Evolutionary conservation across 2,888 invertebrate genomes (phyloP), one percentile per base, ranked within the genome.

Genomic region (Piscicola geometra): DNA sequence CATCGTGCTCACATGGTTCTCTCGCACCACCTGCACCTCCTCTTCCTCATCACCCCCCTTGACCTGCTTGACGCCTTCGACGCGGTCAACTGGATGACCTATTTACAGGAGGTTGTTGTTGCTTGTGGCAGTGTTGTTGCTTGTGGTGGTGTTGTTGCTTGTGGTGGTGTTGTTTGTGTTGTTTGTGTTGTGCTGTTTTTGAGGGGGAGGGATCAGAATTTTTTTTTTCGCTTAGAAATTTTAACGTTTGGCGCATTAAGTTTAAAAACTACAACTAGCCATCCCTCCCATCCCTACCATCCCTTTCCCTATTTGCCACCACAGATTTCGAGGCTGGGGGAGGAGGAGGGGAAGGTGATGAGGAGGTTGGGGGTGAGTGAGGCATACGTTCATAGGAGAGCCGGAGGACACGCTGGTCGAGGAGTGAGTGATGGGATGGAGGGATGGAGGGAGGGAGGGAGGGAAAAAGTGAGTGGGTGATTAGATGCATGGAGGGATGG

Each of bases 21-120:
- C 69, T 86, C 90, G 81, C 92, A 92, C 80, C 89, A 90, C 82
- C 88, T 94, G 52, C 97, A 98, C 86, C 87, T 98, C 30, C 86
- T 97, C 72, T 95, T 92, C 86, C 87, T 96, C 47, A 91, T 95
- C 75, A 91, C 93, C 30, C 92, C 93, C 21, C 90, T 92, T 83
- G 90, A 91, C 81, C 84, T 90, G 77, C 85, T 88, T 0, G 78
- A 77, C 52, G 60, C 70, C 18, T 28, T 66, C 18, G 75, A 83
- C 25, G 78, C 77, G 21, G 82, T 83, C 5, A 79, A 81, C 67
- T 86, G 85, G 85, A 81, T 81, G 77, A 80, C 81, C 60, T 85
- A 83, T 78, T 81, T 84, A 50, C 78, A 82, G 67, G 81, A 83
- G 83, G 85, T 85, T 33, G 86, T 87, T 1, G 88, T 33, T 15